phyloP scores from a whole-genome alignment of 2,888 invertebrate genomes.

The Cryptophagus acutangulus region DNA sequence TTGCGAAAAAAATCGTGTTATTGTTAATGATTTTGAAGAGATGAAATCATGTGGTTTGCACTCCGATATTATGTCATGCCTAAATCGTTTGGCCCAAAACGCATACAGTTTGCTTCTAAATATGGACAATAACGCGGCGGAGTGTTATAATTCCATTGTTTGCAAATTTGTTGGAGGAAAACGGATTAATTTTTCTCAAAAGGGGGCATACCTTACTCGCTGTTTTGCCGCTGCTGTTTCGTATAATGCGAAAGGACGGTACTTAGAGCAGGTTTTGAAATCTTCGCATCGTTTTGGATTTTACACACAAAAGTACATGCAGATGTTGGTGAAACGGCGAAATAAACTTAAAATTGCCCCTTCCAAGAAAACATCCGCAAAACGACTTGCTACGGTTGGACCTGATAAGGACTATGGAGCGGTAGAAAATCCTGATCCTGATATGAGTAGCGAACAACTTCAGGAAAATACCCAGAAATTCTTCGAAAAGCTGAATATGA shows the following conservation, averaged over 20 bases:
- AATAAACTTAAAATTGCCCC: too few species aligned
- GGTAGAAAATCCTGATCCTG: background rate
- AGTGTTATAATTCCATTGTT: slow-evolving; percentile 31
- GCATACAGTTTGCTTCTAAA: slow-evolving; percentile 7
- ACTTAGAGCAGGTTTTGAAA: background rate
- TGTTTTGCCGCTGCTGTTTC: slow-evolving; percentile 34
- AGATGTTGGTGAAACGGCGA: too few species aligned
- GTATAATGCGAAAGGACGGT: slow-evolving; percentile 22
- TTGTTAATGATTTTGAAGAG: background rate
- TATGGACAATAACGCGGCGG: slow-evolving; percentile 31
- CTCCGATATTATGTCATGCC: background rate
- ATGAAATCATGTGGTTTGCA: slow-evolving; percentile 3
- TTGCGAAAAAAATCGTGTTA: too few species aligned
- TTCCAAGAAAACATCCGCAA: background rate
- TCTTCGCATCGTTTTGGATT: background rate
- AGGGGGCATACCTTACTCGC: slow-evolving; percentile 31
- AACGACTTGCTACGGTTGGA: background rate
- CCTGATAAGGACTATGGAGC: background rate
- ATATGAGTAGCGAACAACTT: background rate
- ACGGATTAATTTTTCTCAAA: slow-evolving; percentile 29
- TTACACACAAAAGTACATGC: too few species aligned
- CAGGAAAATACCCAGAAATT: background rate
- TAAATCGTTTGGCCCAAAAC: background rate
- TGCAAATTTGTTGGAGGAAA: slow-evolving; percentile 37
- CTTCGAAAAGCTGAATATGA: background rate